Base-by-base conservation (phyloP, 2,888 invertebrate genomes). In the Heteromyza rotundicornis region DNA sequence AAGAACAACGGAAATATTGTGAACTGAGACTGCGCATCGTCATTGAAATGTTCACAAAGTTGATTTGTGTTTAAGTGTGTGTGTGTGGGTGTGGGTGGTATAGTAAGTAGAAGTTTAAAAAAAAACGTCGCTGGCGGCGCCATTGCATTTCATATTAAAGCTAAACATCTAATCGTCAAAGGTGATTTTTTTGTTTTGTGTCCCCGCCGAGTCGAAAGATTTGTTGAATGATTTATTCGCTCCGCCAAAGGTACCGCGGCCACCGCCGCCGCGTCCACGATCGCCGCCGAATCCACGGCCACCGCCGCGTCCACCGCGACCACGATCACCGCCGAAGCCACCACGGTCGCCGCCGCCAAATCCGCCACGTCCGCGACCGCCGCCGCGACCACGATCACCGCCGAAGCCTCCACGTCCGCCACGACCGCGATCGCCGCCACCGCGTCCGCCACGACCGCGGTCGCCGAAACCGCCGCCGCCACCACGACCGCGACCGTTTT, bases 121-220 rank as follows among this genome's bases (percentile, higher is more conserved):
- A 35, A 7, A 10, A 10, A 35, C 7, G 35, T 10, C n/a, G 44
- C n/a, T n/a, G 3, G 17, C n/a, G 44, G 10, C 20, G 1, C 2
- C 22, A 19, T 12, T 57, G n/a, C n/a, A n/a, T n/a, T 35, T 44
- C 22, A 35, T 17, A 14, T 35, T 57, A 57, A 36, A 60, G 24
- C 50, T 55, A 35, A 59, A 24, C 62, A 54, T 57, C 73, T 78
- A 81, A 68, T 83, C 79, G 64, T 82, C 80, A 64, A 83, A 81
- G 24, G 77, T 78, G 27, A 84, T 82, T 66, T 83, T 82, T 64
- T 84, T 81, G 62, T 80, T 81, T 40, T 73, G 72, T 68, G 53
- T 80, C 60, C 20, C 20, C 40, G 68, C 70, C 2, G 71, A 81
- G 20, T 84, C 88, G 71, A 89, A 90, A 77, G 89, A 88, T 76